Base-by-base conservation (phyloP, 2,797 vertebrate genomes). In the Fistularia tabacaria region DNA sequence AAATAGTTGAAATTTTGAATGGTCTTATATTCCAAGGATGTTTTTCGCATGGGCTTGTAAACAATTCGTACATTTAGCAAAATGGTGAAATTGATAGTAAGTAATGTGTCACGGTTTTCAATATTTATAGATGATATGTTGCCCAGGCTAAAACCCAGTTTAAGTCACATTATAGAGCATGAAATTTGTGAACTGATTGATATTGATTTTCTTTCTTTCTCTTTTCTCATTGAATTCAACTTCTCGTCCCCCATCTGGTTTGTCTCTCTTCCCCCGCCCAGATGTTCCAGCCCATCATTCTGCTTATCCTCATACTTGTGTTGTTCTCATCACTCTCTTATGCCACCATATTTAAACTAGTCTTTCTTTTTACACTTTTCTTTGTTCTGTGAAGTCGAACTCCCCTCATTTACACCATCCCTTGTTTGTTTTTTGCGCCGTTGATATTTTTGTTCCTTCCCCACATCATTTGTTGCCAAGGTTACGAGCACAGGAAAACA, bases 221-320 rank as follows among this genome's bases (percentile, higher is more conserved):
- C 65, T 61, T 38, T n/a, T 53, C 62, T 66, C 60, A 66, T 59
- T 59, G 36, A 57, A 67, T 56, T 58, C 69, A 57, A 42, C 62
- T 63, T 67, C 43, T 51, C 60, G 37, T 54, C 49, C 68, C 54
- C 52, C 64, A 49, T 63, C 9, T 43, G 36, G 61, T 45, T 9
- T 47, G 47, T 25, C 65, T 15, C 62, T 64, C 66, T 49, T 92
- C 90, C 86, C 87, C 84, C 84, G 74, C 85, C 88, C 92, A 99
- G 96, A 99, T 99, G 95, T 98, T 98, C 91, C 96, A 99, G 93
- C 97, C 97, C 79, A 97, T 98, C 89, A 98, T 98, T 93, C 92
- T 98, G 84, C 95, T 99, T 91, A 98, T 99, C 91, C 96, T 99
- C 92, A 97, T 98, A 70, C 94, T 99, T 66, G 95, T 99, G 84